Conservation (phyloP, 2,113 vertebrate species). For the Campylomormyrus numenius region DNA sequence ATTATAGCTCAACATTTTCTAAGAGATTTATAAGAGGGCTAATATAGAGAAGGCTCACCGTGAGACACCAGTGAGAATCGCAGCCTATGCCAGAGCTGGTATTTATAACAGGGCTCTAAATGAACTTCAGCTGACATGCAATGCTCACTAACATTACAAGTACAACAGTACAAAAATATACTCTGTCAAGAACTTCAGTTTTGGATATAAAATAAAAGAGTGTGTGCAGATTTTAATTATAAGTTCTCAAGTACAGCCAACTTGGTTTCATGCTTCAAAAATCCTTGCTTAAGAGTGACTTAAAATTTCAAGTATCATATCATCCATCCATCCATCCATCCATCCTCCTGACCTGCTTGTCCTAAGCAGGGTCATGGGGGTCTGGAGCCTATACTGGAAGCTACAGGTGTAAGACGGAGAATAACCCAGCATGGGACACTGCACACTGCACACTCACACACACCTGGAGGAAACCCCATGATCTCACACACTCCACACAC, state of each 20-base stretch:
- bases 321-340: not conserved
- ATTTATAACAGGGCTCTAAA: conserved; percentile 13
- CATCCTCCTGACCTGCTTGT: not conserved
- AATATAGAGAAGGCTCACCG: conserved; percentile 24
- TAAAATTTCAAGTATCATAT: conserved; percentile 13
- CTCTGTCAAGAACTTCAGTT: not conserved
- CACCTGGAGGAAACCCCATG: not conserved
- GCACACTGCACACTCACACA: not conserved
- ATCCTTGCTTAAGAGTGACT: not conserved
- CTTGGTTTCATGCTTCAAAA: not conserved
- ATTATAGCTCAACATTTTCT: conserved; percentile 43
- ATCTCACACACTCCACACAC: not conserved
- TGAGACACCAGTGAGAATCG: conserved; percentile 34
- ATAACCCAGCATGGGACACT: not conserved
- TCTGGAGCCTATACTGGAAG: not conserved
- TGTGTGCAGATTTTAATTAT: not conserved
- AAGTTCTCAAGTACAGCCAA: not conserved
- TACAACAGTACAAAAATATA: not conserved
- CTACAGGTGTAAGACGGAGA: not conserved
- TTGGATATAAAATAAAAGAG: not conserved
- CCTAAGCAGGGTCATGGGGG: not conserved
- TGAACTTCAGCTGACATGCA: conserved; percentile 18
- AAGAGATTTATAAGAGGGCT: conserved; percentile 42
- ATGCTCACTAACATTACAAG: not conserved
- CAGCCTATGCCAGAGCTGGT: not conserved